Evolutionary conservation across 2,113 vertebrate species (phyloP).

Genomic region (Picathartes gymnocephalus): DNA sequence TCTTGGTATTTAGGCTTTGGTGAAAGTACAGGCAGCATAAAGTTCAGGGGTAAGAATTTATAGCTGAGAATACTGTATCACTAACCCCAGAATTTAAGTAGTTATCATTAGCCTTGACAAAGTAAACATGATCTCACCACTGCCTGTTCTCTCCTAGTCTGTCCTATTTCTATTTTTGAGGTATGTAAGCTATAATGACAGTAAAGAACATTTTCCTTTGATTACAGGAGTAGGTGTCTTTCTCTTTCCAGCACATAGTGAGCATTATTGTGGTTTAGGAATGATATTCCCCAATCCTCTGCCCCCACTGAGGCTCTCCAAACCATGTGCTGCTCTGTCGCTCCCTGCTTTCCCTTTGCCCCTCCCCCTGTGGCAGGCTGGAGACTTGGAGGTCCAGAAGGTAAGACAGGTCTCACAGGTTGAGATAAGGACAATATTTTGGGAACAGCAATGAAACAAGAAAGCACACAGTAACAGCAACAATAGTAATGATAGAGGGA

Average conservation of each 20-base stretch:
- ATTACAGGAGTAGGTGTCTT: not conserved
- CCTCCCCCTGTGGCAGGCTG: not conserved
- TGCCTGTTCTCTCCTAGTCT: not conserved
- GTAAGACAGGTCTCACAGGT: not conserved
- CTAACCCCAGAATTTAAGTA: not conserved
- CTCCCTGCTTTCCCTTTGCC: not conserved
- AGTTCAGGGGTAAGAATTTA: not conserved
- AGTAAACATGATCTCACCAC: not conserved
- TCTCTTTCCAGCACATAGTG: not conserved
- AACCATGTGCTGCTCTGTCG: fast-evolving
- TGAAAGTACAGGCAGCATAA: not conserved
- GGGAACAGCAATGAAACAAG: not conserved
- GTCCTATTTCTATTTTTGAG: not conserved
- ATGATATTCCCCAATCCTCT: not conserved
- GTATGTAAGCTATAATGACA: not conserved
- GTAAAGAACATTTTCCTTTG: not conserved
- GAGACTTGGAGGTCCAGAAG: not conserved
- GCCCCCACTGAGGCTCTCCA: not conserved
- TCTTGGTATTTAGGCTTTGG: not conserved
- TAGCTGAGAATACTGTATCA: not conserved
- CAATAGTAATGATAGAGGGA: not conserved
- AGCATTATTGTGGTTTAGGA: not conserved
- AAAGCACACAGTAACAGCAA: not conserved
- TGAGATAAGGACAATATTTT: not conserved
- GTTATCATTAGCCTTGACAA: not conserved